phyloP scores from a whole-genome alignment of 2,888 invertebrate species.

The Cheiracanthium punctorium region DNA sequence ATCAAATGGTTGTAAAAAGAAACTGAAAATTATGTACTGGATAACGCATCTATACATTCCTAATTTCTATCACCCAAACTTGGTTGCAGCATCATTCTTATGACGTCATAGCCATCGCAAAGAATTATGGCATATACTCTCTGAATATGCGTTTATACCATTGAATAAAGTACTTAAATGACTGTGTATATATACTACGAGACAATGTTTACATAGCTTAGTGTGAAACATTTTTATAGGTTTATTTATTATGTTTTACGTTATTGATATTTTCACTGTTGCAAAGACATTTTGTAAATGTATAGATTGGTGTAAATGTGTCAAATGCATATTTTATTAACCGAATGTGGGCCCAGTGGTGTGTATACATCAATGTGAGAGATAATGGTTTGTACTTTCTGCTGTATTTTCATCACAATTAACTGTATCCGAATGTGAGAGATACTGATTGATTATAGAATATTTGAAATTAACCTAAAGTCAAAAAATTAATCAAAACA shows the following conservation, averaged over 20 bases:
- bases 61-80: conserved; percentile 33
- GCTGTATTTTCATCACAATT: conserved; percentile 33
- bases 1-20: not conserved
- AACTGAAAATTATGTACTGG: conserved; percentile 22
- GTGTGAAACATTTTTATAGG: conserved; percentile 58
- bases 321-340: conserved; percentile 69
- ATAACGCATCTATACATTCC: conserved; percentile 62
- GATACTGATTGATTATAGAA: conserved; percentile 21
- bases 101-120: conserved; percentile 31
- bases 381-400: conserved; percentile 43
- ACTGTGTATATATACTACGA: conserved; percentile 44
- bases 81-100: conserved; percentile 42
- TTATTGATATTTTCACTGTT: conserved; percentile 28
- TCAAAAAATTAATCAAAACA: too few species aligned
- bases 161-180: conserved; percentile 45
- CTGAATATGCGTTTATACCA: conserved; percentile 57
- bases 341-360: conserved; percentile 41
- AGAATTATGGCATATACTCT: conserved; percentile 40
- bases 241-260: conserved; percentile 58
- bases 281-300: conserved; percentile 42
- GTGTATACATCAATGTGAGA: conserved; percentile 37
- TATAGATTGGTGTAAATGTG: conserved; percentile 65
- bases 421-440: conserved; percentile 27
- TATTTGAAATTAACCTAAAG: conserved; percentile 7
- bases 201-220: conserved; percentile 53